These are phyloP conservation scores for Ormia ochracea DNA, from an alignment of 2,888 invertebrate species.

Conservation along the genomic window DNA sequence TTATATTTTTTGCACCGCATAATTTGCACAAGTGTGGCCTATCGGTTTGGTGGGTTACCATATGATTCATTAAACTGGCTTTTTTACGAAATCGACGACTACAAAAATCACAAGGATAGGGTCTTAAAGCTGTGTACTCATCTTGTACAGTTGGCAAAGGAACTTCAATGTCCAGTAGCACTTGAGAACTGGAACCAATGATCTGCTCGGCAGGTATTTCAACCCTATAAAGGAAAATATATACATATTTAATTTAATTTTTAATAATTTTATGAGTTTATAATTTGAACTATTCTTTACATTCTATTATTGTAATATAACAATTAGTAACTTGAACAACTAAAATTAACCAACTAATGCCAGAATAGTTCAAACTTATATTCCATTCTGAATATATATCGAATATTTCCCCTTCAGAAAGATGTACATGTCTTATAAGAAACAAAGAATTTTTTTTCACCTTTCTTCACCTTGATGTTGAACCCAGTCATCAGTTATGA, in stretches of 20 bases:
- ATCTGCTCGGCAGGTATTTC: conserved; percentile 83
- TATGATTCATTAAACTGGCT: conserved; percentile 89
- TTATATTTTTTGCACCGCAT: conserved; percentile 87
- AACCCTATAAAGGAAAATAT: conserved; percentile 77
- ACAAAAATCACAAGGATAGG: conserved; percentile 92
- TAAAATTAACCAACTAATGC: too few species aligned
- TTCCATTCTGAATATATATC: too few species aligned
- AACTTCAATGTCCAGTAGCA: conserved; percentile 82
- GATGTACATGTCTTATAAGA: too few species aligned
- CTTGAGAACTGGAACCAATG: conserved; percentile 73
- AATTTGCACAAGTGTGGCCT: conserved; percentile 89
- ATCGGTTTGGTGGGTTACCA: conserved; percentile 91
- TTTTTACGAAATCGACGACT: conserved; percentile 90
- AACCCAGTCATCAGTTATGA: conserved; percentile 89
- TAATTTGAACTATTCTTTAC: too few species aligned
- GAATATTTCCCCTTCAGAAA: too few species aligned
- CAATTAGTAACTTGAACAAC: too few species aligned
- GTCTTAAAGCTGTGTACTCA: conserved; percentile 82
- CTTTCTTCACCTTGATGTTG: conserved; percentile 84
- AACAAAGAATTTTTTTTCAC: conserved; percentile 75
- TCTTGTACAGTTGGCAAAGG: conserved; percentile 89
- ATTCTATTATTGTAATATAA: too few species aligned
- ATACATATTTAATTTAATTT: too few species aligned
- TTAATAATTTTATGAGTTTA: too few species aligned
- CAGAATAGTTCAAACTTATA: too few species aligned